phyloP scores from a whole-genome alignment of 2,888 invertebrate genomes.

The Eupithecia insigniata region DNA sequence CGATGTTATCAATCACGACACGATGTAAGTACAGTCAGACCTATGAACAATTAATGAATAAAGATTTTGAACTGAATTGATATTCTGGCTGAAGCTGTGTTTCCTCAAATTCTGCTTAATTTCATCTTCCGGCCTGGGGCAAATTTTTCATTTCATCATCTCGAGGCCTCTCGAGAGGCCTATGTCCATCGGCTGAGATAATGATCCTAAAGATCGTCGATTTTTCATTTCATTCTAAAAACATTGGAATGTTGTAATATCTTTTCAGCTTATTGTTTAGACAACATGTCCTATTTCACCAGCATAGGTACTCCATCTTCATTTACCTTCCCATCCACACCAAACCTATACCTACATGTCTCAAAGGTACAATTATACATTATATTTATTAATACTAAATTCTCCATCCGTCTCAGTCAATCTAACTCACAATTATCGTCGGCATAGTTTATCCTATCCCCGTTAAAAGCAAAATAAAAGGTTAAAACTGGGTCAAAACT shows the following conservation, averaged over 20 bases:
- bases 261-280: neutral
- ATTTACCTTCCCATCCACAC: neutral
- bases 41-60: neutral
- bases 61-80: neutral
- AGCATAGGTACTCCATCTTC: neutral
- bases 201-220: neutral
- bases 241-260: neutral
- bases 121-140: neutral
- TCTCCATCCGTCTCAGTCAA: neutral
- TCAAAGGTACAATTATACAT: neutral
- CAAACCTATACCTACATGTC: neutral
- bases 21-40: neutral
- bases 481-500: conserved; percentile 37
- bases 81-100: neutral
- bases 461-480: neutral
- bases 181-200: no score
- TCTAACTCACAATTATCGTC: neutral
- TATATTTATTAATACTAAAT: neutral
- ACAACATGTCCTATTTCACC: neutral
- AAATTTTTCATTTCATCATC: neutral
- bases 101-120: neutral
- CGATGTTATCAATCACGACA: conserved; percentile 47
- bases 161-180: no score
- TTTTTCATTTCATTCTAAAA: neutral
- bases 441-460: neutral